These are phyloP conservation scores for Megalonaias nervosa DNA, from an alignment of 1,140 invertebrate genomes.

Conservation along the genomic window DNA sequence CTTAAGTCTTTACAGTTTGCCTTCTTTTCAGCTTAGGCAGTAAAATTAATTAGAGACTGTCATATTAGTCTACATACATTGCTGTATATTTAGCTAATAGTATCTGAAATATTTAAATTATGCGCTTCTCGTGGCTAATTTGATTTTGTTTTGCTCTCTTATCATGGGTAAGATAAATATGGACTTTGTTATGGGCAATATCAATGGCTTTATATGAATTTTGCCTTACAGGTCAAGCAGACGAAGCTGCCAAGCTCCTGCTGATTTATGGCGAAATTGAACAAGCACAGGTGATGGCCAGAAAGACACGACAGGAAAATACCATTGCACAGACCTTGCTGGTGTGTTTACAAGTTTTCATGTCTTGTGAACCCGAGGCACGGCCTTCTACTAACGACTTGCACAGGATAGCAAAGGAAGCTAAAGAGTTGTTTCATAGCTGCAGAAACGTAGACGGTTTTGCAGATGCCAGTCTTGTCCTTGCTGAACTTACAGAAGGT, in stretches of 20 bases:
- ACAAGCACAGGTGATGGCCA: constrained; percentile 40
- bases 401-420: not conserved
- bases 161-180: no score
- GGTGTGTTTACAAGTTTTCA: constrained; percentile 10
- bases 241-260: constrained; percentile 40
- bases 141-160: constrained; percentile 8
- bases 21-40: no score
- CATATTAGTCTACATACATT: no score
- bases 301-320: constrained; percentile 26
- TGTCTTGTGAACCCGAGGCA: not conserved
- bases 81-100: no score
- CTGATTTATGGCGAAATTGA: constrained; percentile 31
- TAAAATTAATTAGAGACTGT: no score
- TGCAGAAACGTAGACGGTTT: constrained; percentile 20
- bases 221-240: constrained; percentile 26
- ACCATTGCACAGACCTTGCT: constrained; percentile 37
- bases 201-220: no score
- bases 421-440: constrained; percentile 2
- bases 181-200: no score
- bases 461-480: constrained; percentile 24
- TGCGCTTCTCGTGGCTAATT: not conserved
- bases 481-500: constrained; percentile 25
- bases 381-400: not conserved
- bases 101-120: not conserved
- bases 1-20: no score